Evolutionary conservation across 64 coral and sea anemone genomes (phyloP), one percentile per base, ranked within the genome.

Genomic region (Stichodactyla mertensii): DNA sequence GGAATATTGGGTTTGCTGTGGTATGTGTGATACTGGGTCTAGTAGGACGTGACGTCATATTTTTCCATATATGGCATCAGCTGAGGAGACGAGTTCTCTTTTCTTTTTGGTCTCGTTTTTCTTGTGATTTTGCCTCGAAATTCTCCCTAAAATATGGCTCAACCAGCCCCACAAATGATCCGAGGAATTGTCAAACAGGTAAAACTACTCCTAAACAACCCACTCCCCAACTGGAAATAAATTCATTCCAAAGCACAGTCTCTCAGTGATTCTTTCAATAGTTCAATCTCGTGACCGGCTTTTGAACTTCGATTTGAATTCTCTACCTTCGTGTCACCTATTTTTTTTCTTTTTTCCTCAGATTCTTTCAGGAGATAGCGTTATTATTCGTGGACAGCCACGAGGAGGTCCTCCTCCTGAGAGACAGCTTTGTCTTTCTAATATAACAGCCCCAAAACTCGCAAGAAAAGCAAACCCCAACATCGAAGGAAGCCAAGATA

Each of bases 121-220:
- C 86, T 84, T 85, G 94, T 94, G 52, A 88, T 31, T 87, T 27
- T 27, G 20, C 12, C n/a, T 92, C 79, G 74, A 86, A 89, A 55
- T 84, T 87, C 77, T 88, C 56, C 61, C 51, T n/a, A 87, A 90
- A 93, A 52, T 78, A 96, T 97, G 94, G 86, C 91, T 82, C 91
- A 97, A 54, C 27, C 94, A 84, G 91, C 91, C 56, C 84, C 88
- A 84, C 91, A 92, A 64, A 93, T 97, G 91, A 97, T 90, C 82
- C 91, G 92, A 83, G 94, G 94, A 88, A 93, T 97, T 28, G 88
- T 97, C 16, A 97, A 97, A 89, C 94, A 97, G 91, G 94, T 97
- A 82, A 90, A 62, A 79, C 67, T 85, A 85, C 36, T 24, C 27
- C 28, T 20, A 45, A 15, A 83, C 61, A 85, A 52, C 82, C n/a